Conservation (phyloP, 2,888 invertebrate genomes). For the Rhagonycha fulva region DNA sequence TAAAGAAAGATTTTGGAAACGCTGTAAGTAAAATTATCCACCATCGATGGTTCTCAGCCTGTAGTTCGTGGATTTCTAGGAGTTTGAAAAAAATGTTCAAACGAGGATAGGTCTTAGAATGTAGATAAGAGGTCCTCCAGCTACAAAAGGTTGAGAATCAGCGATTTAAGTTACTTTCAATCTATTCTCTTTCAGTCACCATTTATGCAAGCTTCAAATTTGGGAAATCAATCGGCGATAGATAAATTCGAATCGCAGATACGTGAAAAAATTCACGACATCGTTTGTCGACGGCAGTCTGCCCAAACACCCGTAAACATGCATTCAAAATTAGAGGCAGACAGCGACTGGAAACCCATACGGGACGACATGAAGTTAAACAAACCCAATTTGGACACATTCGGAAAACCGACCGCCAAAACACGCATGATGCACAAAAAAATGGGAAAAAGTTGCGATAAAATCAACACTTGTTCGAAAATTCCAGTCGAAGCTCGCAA, state of each 20-base stretch:
- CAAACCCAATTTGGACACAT: slow-evolving; percentile 49
- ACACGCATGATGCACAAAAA: slow-evolving; percentile 53
- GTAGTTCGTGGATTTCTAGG: not conserved
- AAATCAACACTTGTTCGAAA: slow-evolving; percentile 49
- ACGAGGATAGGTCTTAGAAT: not conserved
- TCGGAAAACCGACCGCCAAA: slow-evolving; percentile 47
- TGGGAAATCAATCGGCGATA: slow-evolving; percentile 47
- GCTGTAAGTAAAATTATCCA: slow-evolving; percentile 14
- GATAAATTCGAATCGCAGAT: slow-evolving; percentile 55
- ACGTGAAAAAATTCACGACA: slow-evolving; percentile 56
- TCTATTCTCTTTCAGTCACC: slow-evolving; percentile 6
- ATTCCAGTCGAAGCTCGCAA: slow-evolving; percentile 44
- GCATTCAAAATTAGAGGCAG: slow-evolving; percentile 34
- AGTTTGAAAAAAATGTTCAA: not conserved
- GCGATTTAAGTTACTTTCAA: not conserved
- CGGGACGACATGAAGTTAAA: slow-evolving; percentile 57
- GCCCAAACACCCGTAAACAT: slow-evolving; percentile 25
- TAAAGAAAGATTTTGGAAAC: slow-evolving; percentile 25
- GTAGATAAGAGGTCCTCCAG: not conserved
- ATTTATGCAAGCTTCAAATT: slow-evolving; percentile 31
- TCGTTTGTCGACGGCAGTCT: slow-evolving; percentile 50
- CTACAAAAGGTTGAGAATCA: not conserved
- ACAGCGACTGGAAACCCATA: slow-evolving; percentile 45
- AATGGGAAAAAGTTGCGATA: slow-evolving; percentile 55
- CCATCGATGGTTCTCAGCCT: not conserved